phyloP scores from a whole-genome alignment of 2,888 invertebrate species.

The Acrobasis consociella region DNA sequence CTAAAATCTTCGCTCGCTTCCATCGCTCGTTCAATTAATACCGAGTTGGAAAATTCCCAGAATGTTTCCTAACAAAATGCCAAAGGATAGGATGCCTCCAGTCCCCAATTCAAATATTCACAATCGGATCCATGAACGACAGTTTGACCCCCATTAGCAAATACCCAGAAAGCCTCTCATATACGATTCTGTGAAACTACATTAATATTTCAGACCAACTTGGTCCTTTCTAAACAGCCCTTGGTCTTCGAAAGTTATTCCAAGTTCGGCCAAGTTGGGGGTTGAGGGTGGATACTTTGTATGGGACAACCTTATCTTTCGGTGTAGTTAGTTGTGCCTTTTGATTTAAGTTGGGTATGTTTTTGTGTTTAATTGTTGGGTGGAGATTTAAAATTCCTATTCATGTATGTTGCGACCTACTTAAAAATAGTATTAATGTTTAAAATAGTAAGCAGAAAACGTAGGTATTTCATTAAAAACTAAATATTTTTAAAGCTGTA shows the following conservation, averaged over 20 bases:
- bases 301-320: slow-evolving; percentile 69
- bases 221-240: slow-evolving; percentile 83
- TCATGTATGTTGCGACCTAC: no score
- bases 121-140: slow-evolving; percentile 7
- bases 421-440: no score
- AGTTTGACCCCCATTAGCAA: slow-evolving; percentile 49
- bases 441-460: no score
- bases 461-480: no score
- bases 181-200: slow-evolving; percentile 79
- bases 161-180: slow-evolving; percentile 69
- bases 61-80: no score
- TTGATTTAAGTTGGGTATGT: slow-evolving; percentile 42
- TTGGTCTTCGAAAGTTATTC: slow-evolving; percentile 82
- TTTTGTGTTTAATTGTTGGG: slow-evolving; percentile 10
- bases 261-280: slow-evolving; percentile 71
- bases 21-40: no score
- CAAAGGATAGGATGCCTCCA: neutral
- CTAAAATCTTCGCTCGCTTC: no score
- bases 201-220: slow-evolving; percentile 79
- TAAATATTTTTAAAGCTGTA: no score
- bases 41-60: no score
- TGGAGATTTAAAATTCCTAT: no score
- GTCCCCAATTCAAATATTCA: slow-evolving; percentile 7
- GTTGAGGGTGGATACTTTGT: slow-evolving; percentile 71
- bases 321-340: slow-evolving; percentile 59